A percentile compares a stretch with the other conserved stretches of the same genome.
Conservation (phyloP, 2,797 vertebrate species). For the Gadopsis bispinosus region DNA sequence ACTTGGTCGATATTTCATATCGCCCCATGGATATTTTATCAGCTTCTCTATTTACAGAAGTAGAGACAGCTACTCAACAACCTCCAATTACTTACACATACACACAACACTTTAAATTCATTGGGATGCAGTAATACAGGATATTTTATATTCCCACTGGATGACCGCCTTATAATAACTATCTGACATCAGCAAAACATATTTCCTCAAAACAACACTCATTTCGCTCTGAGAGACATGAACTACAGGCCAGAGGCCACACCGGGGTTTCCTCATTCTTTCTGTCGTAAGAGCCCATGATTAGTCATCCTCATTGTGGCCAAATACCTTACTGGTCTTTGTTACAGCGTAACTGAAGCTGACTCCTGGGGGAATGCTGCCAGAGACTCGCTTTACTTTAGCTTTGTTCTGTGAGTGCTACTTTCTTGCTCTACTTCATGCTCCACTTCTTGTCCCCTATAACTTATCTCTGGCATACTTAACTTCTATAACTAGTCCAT, state of each 20-base stretch:
- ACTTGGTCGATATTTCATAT: conserved; percentile 47
- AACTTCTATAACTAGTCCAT: conserved; percentile 64
- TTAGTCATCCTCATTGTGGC: conserved; percentile 7
- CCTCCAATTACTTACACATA: conserved; percentile 5
- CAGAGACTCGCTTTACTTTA: conserved; percentile 50
- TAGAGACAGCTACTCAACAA: conserved; percentile 19
- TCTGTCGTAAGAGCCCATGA: conserved; percentile 17
- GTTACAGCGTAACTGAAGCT: conserved; percentile 48
- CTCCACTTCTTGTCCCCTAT: conserved; percentile 80
- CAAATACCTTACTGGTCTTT: conserved; percentile 46
- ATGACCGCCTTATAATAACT: conserved; percentile 2
- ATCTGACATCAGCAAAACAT: conserved; percentile 17
- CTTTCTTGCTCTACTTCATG: conserved; percentile 84
- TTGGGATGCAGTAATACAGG: not conserved
- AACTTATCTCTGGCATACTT: conserved; percentile 71
- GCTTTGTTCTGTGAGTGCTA: conserved; percentile 74
- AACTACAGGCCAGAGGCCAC: conserved; percentile 25
- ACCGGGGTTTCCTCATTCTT: not conserved
- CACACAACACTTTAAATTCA: not conserved
- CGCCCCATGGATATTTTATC: conserved; percentile 36
- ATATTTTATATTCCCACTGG: not conserved
- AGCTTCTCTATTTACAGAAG: conserved; percentile 30
- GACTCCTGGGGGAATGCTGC: conserved; percentile 46
- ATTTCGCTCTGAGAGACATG: not conserved
- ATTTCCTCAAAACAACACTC: not conserved